Percentiles rank a stretch among this genome's conserved stretches.
These are phyloP conservation scores for Silurus aristotelis DNA, from an alignment of 2,797 vertebrate species.

Conservation along the genomic window DNA sequence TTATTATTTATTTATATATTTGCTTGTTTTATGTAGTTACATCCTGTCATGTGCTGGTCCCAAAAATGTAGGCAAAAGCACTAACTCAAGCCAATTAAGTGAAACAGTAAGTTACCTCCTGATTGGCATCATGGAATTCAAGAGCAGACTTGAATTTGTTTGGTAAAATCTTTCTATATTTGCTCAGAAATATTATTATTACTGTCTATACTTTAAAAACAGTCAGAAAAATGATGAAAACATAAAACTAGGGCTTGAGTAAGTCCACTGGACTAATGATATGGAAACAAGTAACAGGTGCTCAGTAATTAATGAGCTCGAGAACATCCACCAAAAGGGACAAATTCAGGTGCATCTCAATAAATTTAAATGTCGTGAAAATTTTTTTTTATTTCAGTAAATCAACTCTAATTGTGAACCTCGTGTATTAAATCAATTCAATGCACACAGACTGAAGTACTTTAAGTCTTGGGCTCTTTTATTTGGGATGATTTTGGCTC, in stretches of 20 bases:
- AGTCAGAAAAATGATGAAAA: not conserved
- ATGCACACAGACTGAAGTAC: too few species aligned
- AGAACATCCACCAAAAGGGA: not conserved
- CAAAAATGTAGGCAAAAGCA: not conserved
- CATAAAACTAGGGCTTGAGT: not conserved
- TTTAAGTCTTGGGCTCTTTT: too few species aligned
- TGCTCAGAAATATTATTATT: not conserved
- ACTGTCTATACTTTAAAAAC: not conserved
- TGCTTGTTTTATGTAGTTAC: constrained; percentile 50
- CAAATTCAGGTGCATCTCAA: not conserved
- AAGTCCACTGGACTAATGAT: not conserved
- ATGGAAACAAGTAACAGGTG: not conserved
- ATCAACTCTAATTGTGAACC: too few species aligned
- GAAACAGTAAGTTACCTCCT: not conserved
- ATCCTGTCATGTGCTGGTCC: constrained; percentile 11
- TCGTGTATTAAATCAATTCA: too few species aligned
- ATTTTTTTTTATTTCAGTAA: too few species aligned
- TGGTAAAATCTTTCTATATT: not conserved
- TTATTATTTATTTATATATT: constrained; percentile 48
- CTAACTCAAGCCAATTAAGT: not conserved
- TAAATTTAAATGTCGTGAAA: too few species aligned
- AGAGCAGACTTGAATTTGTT: too few species aligned
- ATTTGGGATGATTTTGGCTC: too few species aligned
- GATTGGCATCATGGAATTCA: not conserved
- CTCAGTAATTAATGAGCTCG: not conserved